Base-by-base conservation (phyloP, 2,888 invertebrate species). In the Hirtodrosophila alboralis region DNA sequence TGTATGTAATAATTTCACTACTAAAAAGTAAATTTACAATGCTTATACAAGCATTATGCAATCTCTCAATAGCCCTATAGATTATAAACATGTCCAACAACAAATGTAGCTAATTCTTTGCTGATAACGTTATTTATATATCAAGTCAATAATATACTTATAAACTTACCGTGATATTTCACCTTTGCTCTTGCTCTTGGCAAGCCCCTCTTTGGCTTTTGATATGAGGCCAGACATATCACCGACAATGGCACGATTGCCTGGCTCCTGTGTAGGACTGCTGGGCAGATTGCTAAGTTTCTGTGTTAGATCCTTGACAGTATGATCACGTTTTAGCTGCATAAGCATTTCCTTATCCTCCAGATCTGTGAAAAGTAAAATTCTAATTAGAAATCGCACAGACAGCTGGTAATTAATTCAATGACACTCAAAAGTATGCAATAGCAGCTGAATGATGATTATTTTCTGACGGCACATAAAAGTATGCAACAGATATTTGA, bases 171-270 rank as follows among this genome's bases (percentile, higher is more conserved):
- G 88, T 49, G 90, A 90, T 64, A 91, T 89, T 78, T 92, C 92
- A 89, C 93, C 95, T 91, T 95, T 95, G 64, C 95, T 95, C 89
- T 96, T 96, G 57, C 96, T 96, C 90, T 96, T 96, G 12, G 95
- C 95, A 83, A 97, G 91, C 78, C 96, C 97, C 90, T 97, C 96
- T 92, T 97, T 98, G 87, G 97, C 97, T 92, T 97, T 97, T 47
- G 95, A 96, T 73, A 98, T 96, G 75, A 98, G 93, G 38, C 97
- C 97, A 57, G 95, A 94, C 94, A 96, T 95, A 84, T 96, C 96
- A 34, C 95, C 95, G 36, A 89, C 89, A 60, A 96, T 95, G 89
- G 76, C 68, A 4, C 95, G 91, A 71, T 93, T 91, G 37, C 87
- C 88, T 61, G 92, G 91, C 74, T 94, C 94, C 34, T 92, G 91